Conservation (phyloP, 2,888 invertebrate species). For the Ramazzottius varieornatus region DNA sequence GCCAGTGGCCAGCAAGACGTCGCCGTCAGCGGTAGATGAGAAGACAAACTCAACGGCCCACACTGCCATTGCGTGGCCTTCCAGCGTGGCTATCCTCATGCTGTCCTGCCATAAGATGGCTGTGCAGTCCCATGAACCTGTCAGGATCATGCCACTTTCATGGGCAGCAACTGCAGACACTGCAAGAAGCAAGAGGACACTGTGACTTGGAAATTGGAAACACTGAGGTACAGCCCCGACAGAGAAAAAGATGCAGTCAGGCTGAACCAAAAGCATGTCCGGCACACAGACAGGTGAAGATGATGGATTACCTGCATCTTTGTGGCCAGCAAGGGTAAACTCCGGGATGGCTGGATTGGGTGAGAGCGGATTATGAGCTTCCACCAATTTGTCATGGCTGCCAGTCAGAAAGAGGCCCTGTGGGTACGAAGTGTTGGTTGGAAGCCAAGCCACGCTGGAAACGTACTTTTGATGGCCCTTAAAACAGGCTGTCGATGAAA, state of each 20-base stretch:
- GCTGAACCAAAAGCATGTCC: neutral
- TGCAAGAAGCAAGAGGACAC: too few relatives aligned
- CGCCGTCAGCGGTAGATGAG: constrained; percentile 14
- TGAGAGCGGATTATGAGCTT: constrained; percentile 34
- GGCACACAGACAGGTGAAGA: neutral
- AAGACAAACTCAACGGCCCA: constrained; percentile 37
- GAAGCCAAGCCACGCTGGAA: constrained; percentile 46
- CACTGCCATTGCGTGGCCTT: constrained; percentile 41
- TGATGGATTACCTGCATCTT: constrained; percentile 33
- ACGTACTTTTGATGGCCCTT: constrained; percentile 61
- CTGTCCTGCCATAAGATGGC: constrained; percentile 50
- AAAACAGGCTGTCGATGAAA: constrained; percentile 11
- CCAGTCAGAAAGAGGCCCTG: constrained; percentile 59
- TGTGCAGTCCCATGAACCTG: constrained; percentile 76
- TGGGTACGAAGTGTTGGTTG: constrained; percentile 39
- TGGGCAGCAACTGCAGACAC: constrained; percentile 8
- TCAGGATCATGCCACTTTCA: constrained; percentile 34
- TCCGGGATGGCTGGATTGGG: constrained; percentile 40
- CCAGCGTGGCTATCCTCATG: constrained; percentile 28
- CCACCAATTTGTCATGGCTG: constrained; percentile 58
- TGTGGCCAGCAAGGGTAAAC: constrained; percentile 45
- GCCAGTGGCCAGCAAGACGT: constrained; percentile 33
- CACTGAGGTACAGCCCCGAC: neutral
- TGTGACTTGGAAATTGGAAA: neutral
- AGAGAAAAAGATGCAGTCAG: neutral